phyloP scores from a whole-genome alignment of 2,113 vertebrate species.

The Typhlomys cinereus region DNA sequence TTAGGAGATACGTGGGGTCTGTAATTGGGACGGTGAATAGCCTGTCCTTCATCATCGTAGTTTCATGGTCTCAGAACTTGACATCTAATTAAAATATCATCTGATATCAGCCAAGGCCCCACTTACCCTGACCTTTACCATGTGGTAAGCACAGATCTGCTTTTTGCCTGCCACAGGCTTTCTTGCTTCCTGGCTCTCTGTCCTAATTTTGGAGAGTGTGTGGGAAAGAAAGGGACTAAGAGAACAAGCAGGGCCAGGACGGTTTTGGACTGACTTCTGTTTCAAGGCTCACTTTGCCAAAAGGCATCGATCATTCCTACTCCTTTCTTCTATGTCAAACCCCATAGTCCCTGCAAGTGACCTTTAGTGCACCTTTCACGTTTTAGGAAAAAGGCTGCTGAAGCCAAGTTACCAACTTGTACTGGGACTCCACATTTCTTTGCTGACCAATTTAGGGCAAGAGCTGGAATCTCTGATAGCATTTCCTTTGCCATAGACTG shows the following conservation, averaged over 20 bases:
- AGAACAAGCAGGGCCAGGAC: not conserved
- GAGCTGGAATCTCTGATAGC: not conserved
- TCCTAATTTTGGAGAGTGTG: constrained; percentile 54
- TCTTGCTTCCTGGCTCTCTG: constrained; percentile 64
- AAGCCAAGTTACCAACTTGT: constrained; percentile 50
- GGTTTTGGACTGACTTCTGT: not conserved
- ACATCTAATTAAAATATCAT: constrained; percentile 88
- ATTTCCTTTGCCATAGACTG: not conserved
- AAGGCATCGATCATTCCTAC: not conserved
- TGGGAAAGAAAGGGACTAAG: constrained; percentile 53
- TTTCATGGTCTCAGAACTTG: constrained; percentile 84
- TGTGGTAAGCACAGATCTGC: constrained; percentile 80
- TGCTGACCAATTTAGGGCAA: constrained; percentile 2
- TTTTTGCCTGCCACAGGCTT: constrained; percentile 84
- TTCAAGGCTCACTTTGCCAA: constrained; percentile 25
- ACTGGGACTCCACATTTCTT: constrained; percentile 6
- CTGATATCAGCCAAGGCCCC: constrained; percentile 84
- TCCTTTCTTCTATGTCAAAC: constrained; percentile 39
- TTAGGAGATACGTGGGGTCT: constrained; percentile 84
- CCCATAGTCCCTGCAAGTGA: not conserved
- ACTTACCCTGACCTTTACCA: constrained; percentile 79
- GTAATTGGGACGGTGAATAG: constrained; percentile 86
- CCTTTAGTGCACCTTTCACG: constrained; percentile 30
- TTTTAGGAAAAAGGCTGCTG: constrained; percentile 56
- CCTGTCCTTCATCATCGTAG: constrained; percentile 87